phyloP scores from a whole-genome alignment of 2,113 vertebrate species.

The Hassar affinis region DNA sequence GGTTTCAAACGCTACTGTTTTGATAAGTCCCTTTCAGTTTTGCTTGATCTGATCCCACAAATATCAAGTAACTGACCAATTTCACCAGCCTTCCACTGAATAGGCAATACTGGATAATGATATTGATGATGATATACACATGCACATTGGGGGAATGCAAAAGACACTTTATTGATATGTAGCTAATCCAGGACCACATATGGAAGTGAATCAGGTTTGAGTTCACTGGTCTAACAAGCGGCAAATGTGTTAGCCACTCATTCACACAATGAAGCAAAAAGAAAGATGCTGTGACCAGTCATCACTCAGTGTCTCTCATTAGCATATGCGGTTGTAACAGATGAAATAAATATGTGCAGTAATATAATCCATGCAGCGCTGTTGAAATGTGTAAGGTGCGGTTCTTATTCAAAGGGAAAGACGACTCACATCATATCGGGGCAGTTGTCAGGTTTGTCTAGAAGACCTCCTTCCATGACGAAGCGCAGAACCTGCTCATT shows the following conservation, averaged over 20 bases:
- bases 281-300: not conserved
- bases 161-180: too few species aligned
- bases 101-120: not conserved
- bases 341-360: not conserved
- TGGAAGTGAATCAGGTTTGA: too few species aligned
- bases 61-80: not conserved
- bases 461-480: constrained; percentile 96
- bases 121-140: too few species aligned
- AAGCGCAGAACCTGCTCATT: constrained; percentile 98
- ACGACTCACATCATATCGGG: constrained; percentile 92
- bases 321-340: not conserved
- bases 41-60: not conserved
- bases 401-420: not conserved
- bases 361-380: not conserved
- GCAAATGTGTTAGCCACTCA: not conserved
- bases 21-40: not conserved
- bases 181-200: too few species aligned
- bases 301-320: not conserved
- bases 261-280: not conserved
- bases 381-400: not conserved
- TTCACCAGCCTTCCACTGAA: not conserved
- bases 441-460: constrained; percentile 97
- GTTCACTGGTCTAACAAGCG: not conserved
- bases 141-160: too few species aligned
- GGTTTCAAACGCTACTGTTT: not conserved